These are phyloP conservation scores for Myripristis murdjan DNA, from an alignment of 2,797 vertebrate genomes.

Conservation along the genomic window DNA sequence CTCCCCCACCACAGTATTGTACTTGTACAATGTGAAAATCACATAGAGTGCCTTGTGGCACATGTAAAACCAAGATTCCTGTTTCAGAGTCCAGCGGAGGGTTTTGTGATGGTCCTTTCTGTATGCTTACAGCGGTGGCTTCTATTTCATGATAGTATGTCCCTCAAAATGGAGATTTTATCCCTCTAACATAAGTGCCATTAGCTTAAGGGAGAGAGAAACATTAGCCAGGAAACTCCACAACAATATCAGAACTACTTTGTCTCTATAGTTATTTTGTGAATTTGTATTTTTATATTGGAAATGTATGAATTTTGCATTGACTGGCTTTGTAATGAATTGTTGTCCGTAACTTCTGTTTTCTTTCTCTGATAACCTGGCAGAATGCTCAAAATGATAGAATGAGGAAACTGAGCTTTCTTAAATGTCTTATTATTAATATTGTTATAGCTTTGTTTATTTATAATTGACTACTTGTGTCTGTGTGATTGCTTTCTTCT, in stretches of 20 bases:
- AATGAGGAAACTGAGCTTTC: constrained; percentile 77
- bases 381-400: constrained; percentile 64
- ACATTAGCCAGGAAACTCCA: constrained; percentile 83
- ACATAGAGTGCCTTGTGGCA: constrained; percentile 61
- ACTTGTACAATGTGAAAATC: constrained; percentile 70
- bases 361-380: constrained; percentile 69
- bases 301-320: constrained; percentile 87
- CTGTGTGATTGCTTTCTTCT: constrained; percentile 86
- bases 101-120: constrained; percentile 37
- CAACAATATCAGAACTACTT: constrained; percentile 81
- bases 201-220: constrained; percentile 83
- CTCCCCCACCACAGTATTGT: constrained; percentile 67
- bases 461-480: constrained; percentile 80
- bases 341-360: constrained; percentile 74
- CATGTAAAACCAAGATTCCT: constrained; percentile 36
- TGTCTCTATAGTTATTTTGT: constrained; percentile 89
- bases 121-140: constrained; percentile 48
- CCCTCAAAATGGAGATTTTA: constrained; percentile 77
- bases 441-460: constrained; percentile 83
- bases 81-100: constrained; percentile 38
- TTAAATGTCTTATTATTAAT: constrained; percentile 82
- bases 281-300: constrained; percentile 92
- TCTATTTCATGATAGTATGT: constrained; percentile 62
- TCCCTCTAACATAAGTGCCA: constrained; percentile 89
- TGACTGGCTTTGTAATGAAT: constrained; percentile 86